Base-by-base conservation (phyloP, 2,888 invertebrate species). In the Nycteola revayana region DNA sequence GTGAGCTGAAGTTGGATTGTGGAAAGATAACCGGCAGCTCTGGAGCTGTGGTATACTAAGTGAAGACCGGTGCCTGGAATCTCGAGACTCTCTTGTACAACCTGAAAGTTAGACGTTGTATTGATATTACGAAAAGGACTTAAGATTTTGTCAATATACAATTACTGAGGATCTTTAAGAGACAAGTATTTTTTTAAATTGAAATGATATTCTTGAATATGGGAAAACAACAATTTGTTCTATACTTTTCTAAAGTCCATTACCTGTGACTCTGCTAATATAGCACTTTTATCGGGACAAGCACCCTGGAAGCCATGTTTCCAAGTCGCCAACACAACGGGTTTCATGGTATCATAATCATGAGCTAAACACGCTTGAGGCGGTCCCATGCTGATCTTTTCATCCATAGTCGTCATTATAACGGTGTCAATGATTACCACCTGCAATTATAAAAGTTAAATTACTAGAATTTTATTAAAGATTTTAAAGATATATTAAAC, bases 31-130 rank as follows among this genome's bases (percentile, higher is more conserved):
- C 98, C 98, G 3, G 96, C 94, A 0, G 97, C 96, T 58, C 98
- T 90, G 0, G 98, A 97, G 66, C 98, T 98, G 80, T 98, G 98
- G 80, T 99, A 99, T 0, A 99, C 96, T 22, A 99, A 90, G 78
- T 98, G 96, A n/a, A 98, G 87, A 1, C 96, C 96, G 0, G 98
- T 98, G 11, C 97, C 98, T 0, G 98, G 97, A 41, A 99, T 96
- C 67, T 95, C 94, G 6, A 98, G 90, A 55, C 96, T 97, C 81
- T 98, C 98, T 87, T 98, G 98, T 5, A 98, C 94, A 1, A 98
- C 98, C 91, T 92, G 2, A 66, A 65, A 18, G 31, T n/a, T n/a
- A n/a, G n/a, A n/a, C n/a, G n/a, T n/a, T n/a, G n/a, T n/a, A n/a
- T n/a, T 31, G 20, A 27, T n/a, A n/a, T n/a, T n/a, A n/a, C n/a